Evolutionary conservation across 2,113 vertebrate genomes (phyloP).

Genomic region (Protomyctophum bolini): DNA sequence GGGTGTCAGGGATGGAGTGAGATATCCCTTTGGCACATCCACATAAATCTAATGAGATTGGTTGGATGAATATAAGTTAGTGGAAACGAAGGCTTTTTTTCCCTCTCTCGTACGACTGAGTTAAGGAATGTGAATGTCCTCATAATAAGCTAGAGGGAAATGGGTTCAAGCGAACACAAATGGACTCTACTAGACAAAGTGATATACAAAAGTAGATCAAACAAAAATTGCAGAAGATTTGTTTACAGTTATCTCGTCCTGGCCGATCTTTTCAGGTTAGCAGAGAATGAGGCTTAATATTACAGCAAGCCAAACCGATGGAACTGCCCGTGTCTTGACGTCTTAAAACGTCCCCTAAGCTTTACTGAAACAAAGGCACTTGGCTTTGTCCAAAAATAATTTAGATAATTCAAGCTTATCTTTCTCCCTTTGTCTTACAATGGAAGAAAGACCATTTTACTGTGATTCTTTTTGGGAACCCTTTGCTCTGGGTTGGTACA

Average conservation of each 20-base stretch:
- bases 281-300: neutral
- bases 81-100: neutral
- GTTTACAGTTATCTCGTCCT: neutral
- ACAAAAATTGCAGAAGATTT: neutral
- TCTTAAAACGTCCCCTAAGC: constrained; percentile 49
- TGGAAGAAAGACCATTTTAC: neutral
- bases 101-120: neutral
- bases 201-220: too few species aligned
- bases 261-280: neutral
- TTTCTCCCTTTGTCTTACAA: neutral
- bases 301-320: constrained; percentile 1
- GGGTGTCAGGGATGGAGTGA: neutral
- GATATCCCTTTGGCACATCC: neutral
- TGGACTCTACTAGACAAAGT: neutral
- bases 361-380: constrained; percentile 10
- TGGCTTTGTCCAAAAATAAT: constrained; percentile 18
- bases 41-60: neutral
- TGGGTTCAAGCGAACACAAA: neutral
- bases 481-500: neutral
- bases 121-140: constrained; percentile 20
- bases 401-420: neutral
- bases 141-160: neutral
- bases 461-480: neutral
- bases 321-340: constrained; percentile 1
- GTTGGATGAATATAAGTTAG: neutral